A percentile compares a stretch with the other conserved stretches of the same genome.
phyloP scores from a whole-genome alignment of 2,113 vertebrate genomes.

The Puma concolor region DNA sequence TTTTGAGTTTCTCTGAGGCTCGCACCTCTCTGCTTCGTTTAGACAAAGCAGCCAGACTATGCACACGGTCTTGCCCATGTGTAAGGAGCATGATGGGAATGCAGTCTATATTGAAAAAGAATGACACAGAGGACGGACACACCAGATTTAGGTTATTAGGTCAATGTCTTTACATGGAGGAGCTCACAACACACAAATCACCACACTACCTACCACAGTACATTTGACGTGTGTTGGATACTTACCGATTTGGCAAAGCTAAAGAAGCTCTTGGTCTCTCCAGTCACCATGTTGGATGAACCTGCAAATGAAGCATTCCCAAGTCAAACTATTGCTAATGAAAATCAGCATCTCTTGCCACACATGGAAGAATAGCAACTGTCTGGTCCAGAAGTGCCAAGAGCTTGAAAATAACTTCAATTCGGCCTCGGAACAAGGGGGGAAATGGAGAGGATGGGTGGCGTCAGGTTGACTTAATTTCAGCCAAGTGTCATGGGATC shows the following conservation, averaged over 20 bases:
- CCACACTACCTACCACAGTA: fast-evolving
- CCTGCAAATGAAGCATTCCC: constrained; percentile 87
- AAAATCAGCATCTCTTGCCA: not conserved
- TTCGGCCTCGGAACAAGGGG: not conserved
- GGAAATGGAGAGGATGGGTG: no score
- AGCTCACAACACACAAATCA: not conserved
- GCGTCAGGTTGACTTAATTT: not conserved
- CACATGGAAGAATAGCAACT: not conserved
- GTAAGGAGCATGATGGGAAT: not conserved
- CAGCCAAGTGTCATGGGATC: not conserved
- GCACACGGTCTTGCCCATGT: not conserved
- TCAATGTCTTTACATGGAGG: not conserved
- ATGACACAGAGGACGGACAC: not conserved
- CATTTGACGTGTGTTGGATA: constrained; percentile 3
- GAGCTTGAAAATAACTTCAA: not conserved
- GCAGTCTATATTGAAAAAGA: not conserved
- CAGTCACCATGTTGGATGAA: constrained; percentile 99
- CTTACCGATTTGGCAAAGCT: constrained; percentile 99
- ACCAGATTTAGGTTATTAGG: not conserved
- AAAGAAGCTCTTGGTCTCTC: constrained; percentile 99
- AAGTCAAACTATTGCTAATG: constrained; percentile 16
- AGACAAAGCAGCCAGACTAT: not conserved
- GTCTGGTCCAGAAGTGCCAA: not conserved
- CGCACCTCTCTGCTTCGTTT: not conserved
- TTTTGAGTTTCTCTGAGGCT: not conserved